Percentiles rank a stretch among this genome's conserved stretches.
Evolutionary conservation across 2,888 invertebrate genomes (phyloP).

Genomic region (Ctenicera cuprea): DNA sequence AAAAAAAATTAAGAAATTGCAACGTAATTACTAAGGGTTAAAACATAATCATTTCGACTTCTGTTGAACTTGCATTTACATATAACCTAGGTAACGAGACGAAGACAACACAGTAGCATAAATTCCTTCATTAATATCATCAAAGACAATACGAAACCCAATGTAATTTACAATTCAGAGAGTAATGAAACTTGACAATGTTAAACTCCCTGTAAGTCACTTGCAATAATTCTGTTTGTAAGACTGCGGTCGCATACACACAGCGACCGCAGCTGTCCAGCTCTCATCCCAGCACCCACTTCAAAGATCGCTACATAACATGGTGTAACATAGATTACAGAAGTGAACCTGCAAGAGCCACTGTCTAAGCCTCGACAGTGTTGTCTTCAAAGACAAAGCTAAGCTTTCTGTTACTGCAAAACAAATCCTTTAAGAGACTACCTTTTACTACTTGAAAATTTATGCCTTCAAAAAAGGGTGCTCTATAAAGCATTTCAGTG

Average conservation of each 20-base stretch:
- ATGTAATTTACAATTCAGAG: slow-evolving; percentile 57
- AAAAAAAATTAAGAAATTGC: no score
- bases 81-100: slow-evolving; percentile 18
- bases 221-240: slow-evolving; percentile 71
- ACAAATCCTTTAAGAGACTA: slow-evolving; percentile 29
- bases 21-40: no score
- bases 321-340: slow-evolving; percentile 45
- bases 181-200: slow-evolving; percentile 68
- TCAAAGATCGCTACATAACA: slow-evolving; percentile 52
- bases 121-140: slow-evolving; percentile 57
- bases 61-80: neutral
- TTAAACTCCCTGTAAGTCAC: slow-evolving; percentile 66
- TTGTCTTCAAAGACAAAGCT: slow-evolving; percentile 46
- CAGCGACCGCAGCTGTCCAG: slow-evolving; percentile 68
- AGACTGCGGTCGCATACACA: slow-evolving; percentile 62
- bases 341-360: slow-evolving; percentile 38
- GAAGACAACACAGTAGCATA: slow-evolving; percentile 36
- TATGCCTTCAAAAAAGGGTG: neutral
- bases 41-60: no score
- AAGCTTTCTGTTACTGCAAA: slow-evolving; percentile 32
- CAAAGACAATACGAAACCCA: slow-evolving; percentile 58
- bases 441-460: slow-evolving; percentile 16
- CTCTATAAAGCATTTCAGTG: no score
- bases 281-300: slow-evolving; percentile 63
- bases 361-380: slow-evolving; percentile 45